Conservation (phyloP, 2,113 vertebrate genomes). For the Carassius gibelio region DNA sequence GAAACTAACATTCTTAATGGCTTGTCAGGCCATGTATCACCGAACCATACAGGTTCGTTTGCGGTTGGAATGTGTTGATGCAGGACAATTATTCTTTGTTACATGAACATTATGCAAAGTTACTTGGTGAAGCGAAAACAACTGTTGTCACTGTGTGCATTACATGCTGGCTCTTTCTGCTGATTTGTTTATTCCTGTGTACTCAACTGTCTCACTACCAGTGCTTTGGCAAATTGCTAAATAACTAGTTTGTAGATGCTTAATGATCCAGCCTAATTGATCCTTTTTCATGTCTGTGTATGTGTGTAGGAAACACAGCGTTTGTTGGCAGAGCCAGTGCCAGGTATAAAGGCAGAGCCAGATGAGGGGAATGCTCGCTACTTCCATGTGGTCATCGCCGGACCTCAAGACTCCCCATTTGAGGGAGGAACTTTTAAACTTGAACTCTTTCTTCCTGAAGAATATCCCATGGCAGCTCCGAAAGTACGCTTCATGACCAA, state of each 20-base stretch:
- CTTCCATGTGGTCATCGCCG: constrained; percentile 97
- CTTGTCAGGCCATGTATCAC: not conserved
- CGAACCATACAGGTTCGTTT: not conserved
- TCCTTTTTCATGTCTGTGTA: not conserved
- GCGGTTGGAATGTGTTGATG: not conserved
- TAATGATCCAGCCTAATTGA: constrained; percentile 13
- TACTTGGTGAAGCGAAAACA: not conserved
- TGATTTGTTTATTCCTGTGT: constrained; percentile 9
- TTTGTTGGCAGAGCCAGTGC: constrained; percentile 94
- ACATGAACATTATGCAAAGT: not conserved
- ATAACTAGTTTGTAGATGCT: not conserved
- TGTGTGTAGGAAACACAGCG: constrained; percentile 91
- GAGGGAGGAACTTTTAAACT: constrained; percentile 99
- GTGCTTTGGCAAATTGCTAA: constrained; percentile 2
- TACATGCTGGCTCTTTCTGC: not conserved
- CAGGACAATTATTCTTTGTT: not conserved
- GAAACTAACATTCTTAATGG: not conserved
- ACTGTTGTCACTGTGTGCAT: not conserved
- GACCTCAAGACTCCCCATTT: constrained; percentile 97
- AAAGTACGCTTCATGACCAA: constrained; percentile 99
- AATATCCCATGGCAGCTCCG: constrained; percentile 98
- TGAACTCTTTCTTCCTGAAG: constrained; percentile 99
- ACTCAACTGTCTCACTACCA: not conserved
- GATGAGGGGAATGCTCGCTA: constrained; percentile 98
- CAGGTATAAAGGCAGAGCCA: constrained; percentile 94